Evolutionary conservation across 92 coral and sea anemone species (phyloP), one percentile per base, ranked within the genome.

Genomic region (Siderastrea siderea): DNA sequence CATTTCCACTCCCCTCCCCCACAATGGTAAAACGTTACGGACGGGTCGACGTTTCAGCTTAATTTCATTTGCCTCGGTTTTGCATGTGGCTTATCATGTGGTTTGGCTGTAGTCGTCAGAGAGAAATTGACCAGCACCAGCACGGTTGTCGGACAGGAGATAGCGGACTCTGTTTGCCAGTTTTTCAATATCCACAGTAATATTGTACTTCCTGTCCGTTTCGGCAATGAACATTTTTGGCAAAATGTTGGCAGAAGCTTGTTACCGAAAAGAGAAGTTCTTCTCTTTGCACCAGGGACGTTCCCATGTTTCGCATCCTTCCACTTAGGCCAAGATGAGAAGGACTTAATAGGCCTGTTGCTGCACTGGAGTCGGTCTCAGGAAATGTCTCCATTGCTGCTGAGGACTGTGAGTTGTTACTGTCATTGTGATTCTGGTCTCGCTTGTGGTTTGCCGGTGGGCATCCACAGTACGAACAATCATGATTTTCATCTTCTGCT

Each of bases 251-350:
- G 19, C 19, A 62, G 2, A 62, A 86, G 68, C 43, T 65, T 52
- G 26, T 62, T 62, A 12, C 26, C 67, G 19, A 4, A 86, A 10
- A 74, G n/a, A 7, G 57, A 0, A 63, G 47, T 86, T 49, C 15
- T 47, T 47, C 68, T 86, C 68, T 77, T 77, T n/a, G 89, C 84
- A 76, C 59, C 55, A 26, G 73, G 69, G 49, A 75, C 62, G n/a
- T 19, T 65, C 6, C 89, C 87, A 54, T 83, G 71, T 7, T 71
- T 83, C 26, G 16, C 57, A 46, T 55, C 69, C 19, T 45, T 69
- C 74, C 53, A 69, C 15, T 69, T 45, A 0, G 51, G 51, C 5
- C 17, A 54, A 3, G 16, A 2, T 45, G 74, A 1, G 68, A 14
- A 63, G 16, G 38, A 7, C 63, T 13, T 52, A 52, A 52, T 12